Base-by-base conservation (phyloP, 2,113 vertebrate species). In the Bubo scandiacus region DNA sequence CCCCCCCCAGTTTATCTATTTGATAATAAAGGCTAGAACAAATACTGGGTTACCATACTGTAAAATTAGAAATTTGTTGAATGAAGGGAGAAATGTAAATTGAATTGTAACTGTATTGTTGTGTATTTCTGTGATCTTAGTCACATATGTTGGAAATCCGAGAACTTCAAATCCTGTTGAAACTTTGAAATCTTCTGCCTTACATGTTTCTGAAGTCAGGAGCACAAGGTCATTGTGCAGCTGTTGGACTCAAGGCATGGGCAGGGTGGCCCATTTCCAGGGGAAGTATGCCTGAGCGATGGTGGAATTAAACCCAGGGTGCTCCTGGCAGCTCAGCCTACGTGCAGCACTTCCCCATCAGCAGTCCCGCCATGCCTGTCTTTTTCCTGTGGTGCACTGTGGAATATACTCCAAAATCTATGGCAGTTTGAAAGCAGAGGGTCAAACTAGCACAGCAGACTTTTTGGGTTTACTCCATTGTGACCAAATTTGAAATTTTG, bases 361-460 rank as follows among this genome's bases (percentile, higher is more conserved):
- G 20, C 58, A n/a, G n/a, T 18, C 45, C 10, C 1, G 0, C 1
- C 0, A 42, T 43, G 36, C 13, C 12, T 54, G 11, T 7, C 7
- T 78, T 55, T 47, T 54, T 54, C 9, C 47, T 68, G 20, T 2
- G 1, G 11, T 26, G 13, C 12, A 4, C 4, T 49, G 13, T 74
- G 42, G 2, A 57, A 38, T 67, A 40, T 57, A 15, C 49, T 47
- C 10, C 11, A 54, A 71, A 72, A 34, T 54, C 38, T 36, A 21
- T 20, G 15, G 15, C 29, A 45, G 12, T 58, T 52, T 70, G 38
- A 43, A 81, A 81, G 43, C 25, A 47, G 43, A 61, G 20, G 7
- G 29, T 70, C 29, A 65, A 45, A 59, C 55, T 75, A 74, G 20
- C 27, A 6, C 10, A 32, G 36, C 5, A 43, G 30, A 19, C 30